Conservation (phyloP, 2,888 invertebrate species). For the Julus scanicus region DNA sequence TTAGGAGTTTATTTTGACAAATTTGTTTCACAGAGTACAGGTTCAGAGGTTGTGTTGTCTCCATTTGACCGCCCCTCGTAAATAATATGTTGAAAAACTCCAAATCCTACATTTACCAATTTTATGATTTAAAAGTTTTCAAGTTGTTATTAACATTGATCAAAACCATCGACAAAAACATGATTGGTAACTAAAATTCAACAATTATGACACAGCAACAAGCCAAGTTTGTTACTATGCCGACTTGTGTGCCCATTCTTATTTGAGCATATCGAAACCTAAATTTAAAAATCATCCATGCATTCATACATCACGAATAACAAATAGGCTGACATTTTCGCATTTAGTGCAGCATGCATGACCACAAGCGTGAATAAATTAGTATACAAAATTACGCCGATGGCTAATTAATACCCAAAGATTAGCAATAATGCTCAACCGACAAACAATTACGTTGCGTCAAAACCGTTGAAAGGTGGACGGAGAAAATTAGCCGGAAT, state of each 20-base stretch:
- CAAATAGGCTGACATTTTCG: constrained; percentile 8
- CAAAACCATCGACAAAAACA: too few relatives aligned
- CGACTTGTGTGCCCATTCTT: background rate
- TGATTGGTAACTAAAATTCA: background rate
- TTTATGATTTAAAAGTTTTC: too few relatives aligned
- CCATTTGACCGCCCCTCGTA: too few relatives aligned
- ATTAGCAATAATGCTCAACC: background rate
- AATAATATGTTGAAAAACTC: background rate
- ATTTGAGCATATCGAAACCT: background rate
- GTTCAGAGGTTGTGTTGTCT: too few relatives aligned
- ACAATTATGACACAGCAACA: background rate
- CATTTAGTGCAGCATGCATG: background rate
- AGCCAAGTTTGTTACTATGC: too few relatives aligned
- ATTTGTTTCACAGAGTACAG: too few relatives aligned
- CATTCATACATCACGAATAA: background rate
- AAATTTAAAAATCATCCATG: background rate
- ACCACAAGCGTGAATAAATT: constrained; percentile 7
- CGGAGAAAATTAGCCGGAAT: constrained; percentile 1
- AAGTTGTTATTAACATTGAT: too few relatives aligned
- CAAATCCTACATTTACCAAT: background rate
- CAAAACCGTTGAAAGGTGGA: background rate
- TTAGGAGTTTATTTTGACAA: too few relatives aligned
- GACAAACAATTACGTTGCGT: background rate
- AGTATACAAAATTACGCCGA: background rate
- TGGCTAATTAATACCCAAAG: background rate